phyloP scores from a whole-genome alignment of 2,888 invertebrate species.

The Andrena flavipes region DNA sequence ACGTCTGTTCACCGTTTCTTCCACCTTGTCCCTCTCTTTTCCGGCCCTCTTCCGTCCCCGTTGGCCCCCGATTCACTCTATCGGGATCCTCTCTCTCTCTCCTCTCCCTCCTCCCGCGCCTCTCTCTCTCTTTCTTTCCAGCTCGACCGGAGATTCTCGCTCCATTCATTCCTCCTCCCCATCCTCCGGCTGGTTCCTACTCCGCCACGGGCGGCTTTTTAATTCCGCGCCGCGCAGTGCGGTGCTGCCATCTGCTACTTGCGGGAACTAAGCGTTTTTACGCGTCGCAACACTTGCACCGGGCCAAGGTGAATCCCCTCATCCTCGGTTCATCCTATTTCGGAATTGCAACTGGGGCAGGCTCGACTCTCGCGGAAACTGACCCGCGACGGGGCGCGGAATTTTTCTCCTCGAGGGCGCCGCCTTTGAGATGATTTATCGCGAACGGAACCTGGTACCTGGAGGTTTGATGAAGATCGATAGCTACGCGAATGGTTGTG shows the following conservation, averaged over 20 bases:
- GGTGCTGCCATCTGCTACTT: conserved; percentile 81
- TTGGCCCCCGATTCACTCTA: conserved; percentile 26
- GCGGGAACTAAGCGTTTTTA: conserved; percentile 73
- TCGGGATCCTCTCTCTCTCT: conserved; percentile 29
- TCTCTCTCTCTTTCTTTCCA: neutral
- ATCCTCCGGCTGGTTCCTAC: conserved; percentile 27
- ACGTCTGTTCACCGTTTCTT: conserved; percentile 21
- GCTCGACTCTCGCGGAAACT: neutral
- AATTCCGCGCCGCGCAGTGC: conserved; percentile 70
- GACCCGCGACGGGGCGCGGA: neutral
- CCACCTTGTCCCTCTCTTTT: conserved; percentile 6
- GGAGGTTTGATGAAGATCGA: conserved; percentile 24
- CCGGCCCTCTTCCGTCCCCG: neutral
- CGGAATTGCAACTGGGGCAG: neutral
- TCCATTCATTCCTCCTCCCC: conserved; percentile 50
- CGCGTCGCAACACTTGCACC: conserved; percentile 55
- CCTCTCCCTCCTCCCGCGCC: neutral
- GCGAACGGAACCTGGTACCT: conserved; percentile 1
- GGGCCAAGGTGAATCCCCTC: neutral
- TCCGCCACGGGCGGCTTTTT: conserved; percentile 57
- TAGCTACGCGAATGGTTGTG: neutral
- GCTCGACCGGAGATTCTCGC: conserved; percentile 38
- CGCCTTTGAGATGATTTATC: conserved; percentile 28
- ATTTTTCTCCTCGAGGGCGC: neutral
- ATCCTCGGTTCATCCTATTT: neutral